Percentiles rank a stretch among this genome's conserved stretches.
Conservation (phyloP, 2,113 vertebrate species). For the Hippocampus barbouri region DNA sequence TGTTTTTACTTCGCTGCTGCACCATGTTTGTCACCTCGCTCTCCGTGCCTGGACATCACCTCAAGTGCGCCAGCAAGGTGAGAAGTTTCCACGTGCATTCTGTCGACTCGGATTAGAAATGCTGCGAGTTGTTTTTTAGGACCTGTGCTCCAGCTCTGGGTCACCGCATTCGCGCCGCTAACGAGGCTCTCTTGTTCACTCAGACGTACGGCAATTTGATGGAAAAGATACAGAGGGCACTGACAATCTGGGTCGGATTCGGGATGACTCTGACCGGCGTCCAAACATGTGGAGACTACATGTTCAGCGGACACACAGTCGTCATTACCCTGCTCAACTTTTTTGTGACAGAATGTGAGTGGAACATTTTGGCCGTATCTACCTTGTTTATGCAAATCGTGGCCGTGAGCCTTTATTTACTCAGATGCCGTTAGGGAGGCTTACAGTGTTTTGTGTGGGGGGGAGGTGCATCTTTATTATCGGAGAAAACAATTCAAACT, state of each 20-base stretch:
- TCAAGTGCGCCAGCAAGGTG: constrained; percentile 95
- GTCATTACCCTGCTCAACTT: constrained; percentile 97
- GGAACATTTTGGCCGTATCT: neutral
- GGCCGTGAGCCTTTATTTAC: neutral
- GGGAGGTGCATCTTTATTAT: neutral
- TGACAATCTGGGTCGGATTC: constrained; percentile 94
- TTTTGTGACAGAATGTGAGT: constrained; percentile 79
- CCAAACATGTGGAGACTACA: constrained; percentile 96
- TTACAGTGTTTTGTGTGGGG: neutral
- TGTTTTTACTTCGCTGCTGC: constrained; percentile 91
- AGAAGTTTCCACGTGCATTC: constrained; percentile 12
- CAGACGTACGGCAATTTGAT: constrained; percentile 85
- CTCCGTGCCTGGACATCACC: constrained; percentile 92
- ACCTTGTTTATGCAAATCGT: neutral
- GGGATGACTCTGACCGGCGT: constrained; percentile 97
- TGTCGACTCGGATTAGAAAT: neutral
- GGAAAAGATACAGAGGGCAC: constrained; percentile 86
- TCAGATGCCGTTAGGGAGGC: neutral
- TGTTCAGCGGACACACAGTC: constrained; percentile 98
- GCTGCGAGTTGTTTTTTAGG: neutral
- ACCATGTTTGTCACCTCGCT: constrained; percentile 98
- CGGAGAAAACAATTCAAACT: neutral
- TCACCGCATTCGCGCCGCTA: constrained; percentile 1
- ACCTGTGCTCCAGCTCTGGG: neutral
- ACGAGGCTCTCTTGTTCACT: constrained; percentile 14